Conservation (phyloP, 2,888 invertebrate species). For the Bursaphelenchus okinawaensis region DNA sequence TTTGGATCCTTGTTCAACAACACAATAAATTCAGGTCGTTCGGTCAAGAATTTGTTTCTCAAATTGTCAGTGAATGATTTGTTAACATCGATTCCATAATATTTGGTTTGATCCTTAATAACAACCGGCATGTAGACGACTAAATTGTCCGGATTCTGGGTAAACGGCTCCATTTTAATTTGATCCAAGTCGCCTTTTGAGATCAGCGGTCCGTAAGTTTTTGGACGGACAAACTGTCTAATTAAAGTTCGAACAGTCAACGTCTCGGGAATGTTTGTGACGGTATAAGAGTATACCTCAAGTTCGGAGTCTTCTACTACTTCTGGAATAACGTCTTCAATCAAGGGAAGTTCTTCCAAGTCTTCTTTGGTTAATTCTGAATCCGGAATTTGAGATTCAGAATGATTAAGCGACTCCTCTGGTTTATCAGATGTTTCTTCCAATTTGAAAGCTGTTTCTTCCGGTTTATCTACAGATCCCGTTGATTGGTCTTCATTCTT, state of each 20-base stretch:
- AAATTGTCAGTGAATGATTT: conserved; percentile 45
- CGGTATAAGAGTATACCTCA: conserved; percentile 24
- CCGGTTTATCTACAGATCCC: no score
- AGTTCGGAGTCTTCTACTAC: conserved; percentile 11
- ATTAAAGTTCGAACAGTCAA: conserved; percentile 42
- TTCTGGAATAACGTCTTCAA: background rate
- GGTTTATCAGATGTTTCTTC: conserved; percentile 1
- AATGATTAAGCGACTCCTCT: no score
- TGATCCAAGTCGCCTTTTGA: conserved; percentile 44
- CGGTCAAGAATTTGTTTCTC: conserved; percentile 43
- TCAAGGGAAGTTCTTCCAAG: background rate
- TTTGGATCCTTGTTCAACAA: conserved; percentile 20
- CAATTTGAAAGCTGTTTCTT: background rate
- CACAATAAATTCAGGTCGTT: conserved; percentile 41
- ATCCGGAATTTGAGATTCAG: background rate
- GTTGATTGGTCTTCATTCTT: no score
- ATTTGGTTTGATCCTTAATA: conserved; percentile 25
- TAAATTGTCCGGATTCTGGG: conserved; percentile 35
- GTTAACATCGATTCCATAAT: conserved; percentile 41
- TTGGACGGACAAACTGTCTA: conserved; percentile 35
- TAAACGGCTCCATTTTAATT: conserved; percentile 40
- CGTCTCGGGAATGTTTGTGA: conserved; percentile 49
- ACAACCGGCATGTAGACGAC: conserved; percentile 46
- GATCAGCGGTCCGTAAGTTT: conserved; percentile 40
- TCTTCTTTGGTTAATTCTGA: background rate